Evolutionary conservation across 2,888 invertebrate genomes (phyloP), one percentile per base, ranked within the genome.

Genomic region (Euzophera pinguis): DNA sequence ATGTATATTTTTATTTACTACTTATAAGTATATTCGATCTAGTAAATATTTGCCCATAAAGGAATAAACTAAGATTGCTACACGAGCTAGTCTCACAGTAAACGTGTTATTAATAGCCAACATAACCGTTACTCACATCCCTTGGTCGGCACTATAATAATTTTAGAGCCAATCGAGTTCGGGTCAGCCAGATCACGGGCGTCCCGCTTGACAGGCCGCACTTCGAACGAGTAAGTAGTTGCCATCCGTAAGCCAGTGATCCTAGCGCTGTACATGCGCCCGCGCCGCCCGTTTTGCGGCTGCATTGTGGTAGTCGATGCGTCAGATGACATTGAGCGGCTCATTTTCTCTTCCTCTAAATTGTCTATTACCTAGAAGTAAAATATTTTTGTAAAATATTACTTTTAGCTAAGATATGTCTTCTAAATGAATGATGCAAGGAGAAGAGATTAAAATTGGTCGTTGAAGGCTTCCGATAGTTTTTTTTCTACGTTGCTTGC

Each of bases 191-290:
- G 77, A 62, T 90, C 89, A 53, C 91, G 84, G 13, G 89, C 87
- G 62, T 91, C 91, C 43, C 91, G 80, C 64, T 88, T 84, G 34
- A 92, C 84, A 0, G 94, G 92, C 47, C 92, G 91, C 29, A 96
- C 94, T 84, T 95, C 94, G 73, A 96, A 94, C 47, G 95, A 94
- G 74, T 96, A 96, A 38, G 94, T 95, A 47, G 96, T 96, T 48
- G 95, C 94, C 95, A 96, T 95, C 53, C 95, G 90, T 50, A 96
- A 88, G 49, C 95, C 95, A 22, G 92, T 91, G 54, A 95, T 91
- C 48, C 93, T 91, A 0, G 93, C 90, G 34, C 91, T 88, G 74
- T 92, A 95, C 2, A 69, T 63, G 13, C 84, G 83, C 22, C 81
- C 82, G 51, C 78, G 80, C 12, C 78, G 71, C 1, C 52, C 60